Percentiles rank a stretch among this genome's conserved stretches.
Conservation (phyloP, 1,140 invertebrate species). For the Aphidius gifuensis region DNA sequence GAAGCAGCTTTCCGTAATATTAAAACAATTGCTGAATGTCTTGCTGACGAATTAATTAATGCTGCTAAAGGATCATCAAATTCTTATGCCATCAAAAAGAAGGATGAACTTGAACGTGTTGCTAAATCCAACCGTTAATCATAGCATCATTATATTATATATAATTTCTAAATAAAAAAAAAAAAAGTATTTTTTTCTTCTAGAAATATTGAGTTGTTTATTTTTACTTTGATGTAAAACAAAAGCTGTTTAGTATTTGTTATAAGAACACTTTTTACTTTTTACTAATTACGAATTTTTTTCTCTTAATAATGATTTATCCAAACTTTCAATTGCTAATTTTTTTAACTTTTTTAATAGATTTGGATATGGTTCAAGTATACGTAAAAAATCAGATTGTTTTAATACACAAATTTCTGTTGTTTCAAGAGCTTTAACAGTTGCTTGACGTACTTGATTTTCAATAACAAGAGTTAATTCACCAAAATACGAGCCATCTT, state of each 20-base stretch:
- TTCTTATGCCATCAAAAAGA: constrained; percentile 99
- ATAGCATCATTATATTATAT: constrained; percentile 27
- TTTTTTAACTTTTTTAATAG: constrained; percentile 39
- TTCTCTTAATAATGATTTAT: constrained; percentile 29
- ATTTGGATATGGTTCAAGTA: constrained; percentile 37
- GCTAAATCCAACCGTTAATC: constrained; percentile 99
- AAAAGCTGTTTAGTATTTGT: neutral
- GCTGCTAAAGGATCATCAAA: constrained; percentile 99
- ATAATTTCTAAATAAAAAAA: constrained; percentile 32
- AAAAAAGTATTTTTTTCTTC: constrained; percentile 8
- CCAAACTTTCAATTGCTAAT: constrained; percentile 33
- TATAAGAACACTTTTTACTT: too few species aligned
- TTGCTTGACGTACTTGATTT: constrained; percentile 53
- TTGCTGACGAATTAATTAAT: constrained; percentile 99
- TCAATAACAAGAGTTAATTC: constrained; percentile 54
- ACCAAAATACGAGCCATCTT: constrained; percentile 49
- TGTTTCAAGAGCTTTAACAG: constrained; percentile 58
- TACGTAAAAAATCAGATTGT: constrained; percentile 49
- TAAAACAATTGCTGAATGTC: constrained; percentile 98
- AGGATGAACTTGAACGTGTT: constrained; percentile 99
- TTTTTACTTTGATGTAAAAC: neutral
- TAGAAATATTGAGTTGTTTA: neutral
- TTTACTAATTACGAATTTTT: too few species aligned
- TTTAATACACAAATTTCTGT: constrained; percentile 56
- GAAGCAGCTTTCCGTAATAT: constrained; percentile 99